These are phyloP conservation scores for Itoplectis maculator DNA, from an alignment of 2,888 invertebrate species.

Conservation along the genomic window DNA sequence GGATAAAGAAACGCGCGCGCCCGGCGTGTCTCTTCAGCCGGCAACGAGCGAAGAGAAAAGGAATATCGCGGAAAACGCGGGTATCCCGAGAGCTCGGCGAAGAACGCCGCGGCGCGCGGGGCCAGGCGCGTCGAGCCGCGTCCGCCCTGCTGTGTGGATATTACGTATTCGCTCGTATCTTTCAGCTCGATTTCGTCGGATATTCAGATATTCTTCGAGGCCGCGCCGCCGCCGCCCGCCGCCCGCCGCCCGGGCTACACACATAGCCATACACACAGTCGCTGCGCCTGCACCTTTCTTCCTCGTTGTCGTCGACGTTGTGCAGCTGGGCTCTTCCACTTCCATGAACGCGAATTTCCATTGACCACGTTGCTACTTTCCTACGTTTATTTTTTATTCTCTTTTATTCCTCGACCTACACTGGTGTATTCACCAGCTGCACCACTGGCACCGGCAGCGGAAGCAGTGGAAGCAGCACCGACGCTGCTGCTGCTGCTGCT, in stretches of 20 bases:
- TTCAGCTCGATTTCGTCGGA: conserved; percentile 80
- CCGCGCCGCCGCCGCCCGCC: not conserved
- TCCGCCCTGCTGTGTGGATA: conserved; percentile 68
- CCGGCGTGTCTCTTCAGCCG: conserved; percentile 19
- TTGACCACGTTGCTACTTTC: conserved; percentile 55
- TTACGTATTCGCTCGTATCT: conserved; percentile 79
- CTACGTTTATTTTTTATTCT: conserved; percentile 19
- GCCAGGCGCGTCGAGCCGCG: not conserved
- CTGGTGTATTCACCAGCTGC: conserved; percentile 15
- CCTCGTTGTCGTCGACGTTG: conserved; percentile 41
- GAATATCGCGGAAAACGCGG: conserved; percentile 9
- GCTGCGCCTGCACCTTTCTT: conserved; percentile 6
- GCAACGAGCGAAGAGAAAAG: conserved; percentile 26
- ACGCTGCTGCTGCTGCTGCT: not conserved
- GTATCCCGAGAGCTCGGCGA: conserved; percentile 9
- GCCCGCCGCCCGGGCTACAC: too few species aligned
- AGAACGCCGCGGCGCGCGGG: conserved; percentile 1
- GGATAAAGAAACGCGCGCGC: conserved; percentile 32
- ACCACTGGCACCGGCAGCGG: not conserved
- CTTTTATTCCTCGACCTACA: conserved; percentile 9
- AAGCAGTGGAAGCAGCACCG: not conserved
- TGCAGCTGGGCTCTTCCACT: conserved; percentile 63
- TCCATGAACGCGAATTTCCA: conserved; percentile 55
- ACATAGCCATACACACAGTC: too few species aligned
- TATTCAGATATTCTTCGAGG: conserved; percentile 70